Evolutionary conservation across 2,113 vertebrate species (phyloP).

Genomic region (Otocyon megalotis): DNA sequence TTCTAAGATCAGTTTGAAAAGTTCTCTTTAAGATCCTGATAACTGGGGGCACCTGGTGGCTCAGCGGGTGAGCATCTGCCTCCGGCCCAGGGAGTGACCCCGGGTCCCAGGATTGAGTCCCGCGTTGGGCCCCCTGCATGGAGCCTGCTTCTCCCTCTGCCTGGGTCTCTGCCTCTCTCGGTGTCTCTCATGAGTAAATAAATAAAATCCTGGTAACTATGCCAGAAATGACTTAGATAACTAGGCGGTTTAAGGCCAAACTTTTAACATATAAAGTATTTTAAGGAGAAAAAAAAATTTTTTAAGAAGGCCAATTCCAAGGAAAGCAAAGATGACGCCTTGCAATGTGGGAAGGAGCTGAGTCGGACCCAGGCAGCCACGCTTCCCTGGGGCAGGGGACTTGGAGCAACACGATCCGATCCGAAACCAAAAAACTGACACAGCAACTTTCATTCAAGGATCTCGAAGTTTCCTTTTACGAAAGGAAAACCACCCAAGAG

Average conservation of each 20-base stretch:
- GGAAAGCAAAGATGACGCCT: constrained; percentile 45
- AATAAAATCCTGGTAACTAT: background rate
- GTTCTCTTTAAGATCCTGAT: constrained; percentile 3
- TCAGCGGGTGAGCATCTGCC: too few species aligned
- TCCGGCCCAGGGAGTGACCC: too few species aligned
- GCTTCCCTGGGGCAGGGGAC: background rate
- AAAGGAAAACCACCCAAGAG: constrained; percentile 21
- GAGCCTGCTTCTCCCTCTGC: too few species aligned
- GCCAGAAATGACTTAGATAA: constrained; percentile 10
- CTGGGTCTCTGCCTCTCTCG: too few species aligned
- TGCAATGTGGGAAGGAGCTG: constrained; percentile 63
- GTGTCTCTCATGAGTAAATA: too few species aligned
- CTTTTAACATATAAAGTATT: constrained; percentile 17
- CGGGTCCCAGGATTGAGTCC: too few species aligned
- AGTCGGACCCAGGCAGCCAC: constrained; percentile 68
- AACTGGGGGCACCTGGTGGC: background rate
- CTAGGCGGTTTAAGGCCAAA: background rate
- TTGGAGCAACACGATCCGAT: constrained; percentile 54
- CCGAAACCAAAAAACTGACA: background rate
- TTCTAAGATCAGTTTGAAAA: background rate
- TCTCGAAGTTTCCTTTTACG: background rate
- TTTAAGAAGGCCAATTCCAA: background rate
- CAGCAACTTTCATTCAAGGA: constrained; percentile 66
- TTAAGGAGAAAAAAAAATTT: constrained; percentile 47
- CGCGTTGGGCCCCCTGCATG: too few species aligned